Base-by-base conservation (phyloP, 2,797 vertebrate genomes). In the Poecilia picta region DNA sequence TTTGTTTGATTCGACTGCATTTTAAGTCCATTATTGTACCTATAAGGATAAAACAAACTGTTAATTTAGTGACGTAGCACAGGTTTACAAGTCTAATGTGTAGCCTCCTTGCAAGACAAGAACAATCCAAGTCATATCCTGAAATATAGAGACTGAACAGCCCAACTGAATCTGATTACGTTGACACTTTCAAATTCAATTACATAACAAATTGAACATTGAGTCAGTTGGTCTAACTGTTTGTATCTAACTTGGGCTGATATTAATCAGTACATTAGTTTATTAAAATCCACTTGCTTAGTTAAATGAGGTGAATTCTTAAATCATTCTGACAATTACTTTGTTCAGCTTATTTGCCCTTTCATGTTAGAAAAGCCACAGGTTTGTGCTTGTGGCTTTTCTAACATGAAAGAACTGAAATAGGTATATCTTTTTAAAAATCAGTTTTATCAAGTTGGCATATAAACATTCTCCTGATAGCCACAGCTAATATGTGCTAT, bases 21-120 rank as follows among this genome's bases (percentile, higher is more conserved):
- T 91, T 87, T 72, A 81, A 82, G 88, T 64, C 80, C 70, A 62
- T 49, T 45, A 47, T 73, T 74, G 59, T 71, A 75, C 85, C 75
- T 79, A 76, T 62, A 13, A 0, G 25, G 23, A 45, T 28, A 28
- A 71, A 45, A 28, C 41, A 71, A 45, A 45, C 41, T 20, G 7
- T 36, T 68, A 28, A 43, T n/a, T 71, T 15, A 43, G 25, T 45
- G 41, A 71, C 7, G 12, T n/a, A 43, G 41, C 6, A 12, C 39
- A 70, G 20, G 20, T 25, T 68, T 10, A 43, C 41, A 45, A 70
- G 36, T 70, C 12, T 43, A 15, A 45, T 45, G 12, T 41, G 4
- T 15, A 15, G 41, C 5, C 64, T 39, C 64, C 1, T 41, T 13
- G 36, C 36, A 39, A 41, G 36, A 25, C 36, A 2, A 71, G 1